Base-by-base conservation (phyloP, 2,888 invertebrate genomes). In the Octonoba sinensis region DNA sequence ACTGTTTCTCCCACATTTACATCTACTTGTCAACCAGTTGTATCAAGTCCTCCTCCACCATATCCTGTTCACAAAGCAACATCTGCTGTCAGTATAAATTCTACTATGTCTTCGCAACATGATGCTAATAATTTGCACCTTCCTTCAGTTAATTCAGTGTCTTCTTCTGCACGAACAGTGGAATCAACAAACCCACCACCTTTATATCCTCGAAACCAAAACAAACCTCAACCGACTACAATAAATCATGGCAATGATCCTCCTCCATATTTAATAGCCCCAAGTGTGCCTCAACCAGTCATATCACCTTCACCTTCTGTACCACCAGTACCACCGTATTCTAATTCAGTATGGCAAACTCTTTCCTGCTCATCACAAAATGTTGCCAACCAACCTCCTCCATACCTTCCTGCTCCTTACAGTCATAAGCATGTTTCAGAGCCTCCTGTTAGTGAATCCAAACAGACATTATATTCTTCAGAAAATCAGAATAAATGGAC, bases 311-410 rank as follows among this genome's bases (percentile, higher is more conserved):
- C 84, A 24, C 85, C 85, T 22, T 81, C 85, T 60, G 84, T 84
- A 18, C 85, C 85, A 22, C 83, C 85, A 62, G 84, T 84, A 18
- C 84, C 85, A n/a, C 84, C 85, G 13, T 85, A 85, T 36, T 62
- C 75, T 22, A 76, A 67, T 54, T 54, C 83, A 13, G 46, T 82
- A 51, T 82, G 82, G 82, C 82, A 71, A 46, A 59, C 65, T 22
- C 16, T 79, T n/a, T 51, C 79, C 13, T 36, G 36, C 15, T 72
- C 79, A 36, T 44, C 79, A 44, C 79, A 78, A 51, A 76, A 59
- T 57, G 57, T 91, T 49, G 91, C 92, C 18, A 93, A 93, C 86
- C 92, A 93, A 18, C 93, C 93, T 36, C 93, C 93, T 18, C 93
- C 93, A 15, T 84, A 75, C 67, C 56, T 70, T 15, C 20, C 81